phyloP scores from a whole-genome alignment of 2,797 vertebrate species.

The Smutsia gigantea region DNA sequence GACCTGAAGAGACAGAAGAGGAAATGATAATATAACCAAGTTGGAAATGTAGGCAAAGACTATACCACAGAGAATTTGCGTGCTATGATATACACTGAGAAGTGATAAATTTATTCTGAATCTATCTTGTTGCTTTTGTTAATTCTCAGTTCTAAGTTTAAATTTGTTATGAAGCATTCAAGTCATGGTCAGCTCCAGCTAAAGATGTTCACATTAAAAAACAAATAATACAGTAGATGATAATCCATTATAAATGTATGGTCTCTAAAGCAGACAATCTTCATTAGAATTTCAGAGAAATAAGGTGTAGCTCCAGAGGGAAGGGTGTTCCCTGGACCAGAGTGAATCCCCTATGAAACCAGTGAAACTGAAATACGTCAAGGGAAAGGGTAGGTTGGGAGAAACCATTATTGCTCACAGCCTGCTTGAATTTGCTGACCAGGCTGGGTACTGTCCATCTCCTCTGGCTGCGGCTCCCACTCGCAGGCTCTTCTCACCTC shows the following conservation, averaged over 20 bases:
- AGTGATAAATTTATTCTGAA: background rate
- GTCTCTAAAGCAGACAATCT: background rate
- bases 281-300: constrained; percentile 13
- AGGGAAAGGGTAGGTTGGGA: no score
- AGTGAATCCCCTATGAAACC: no score
- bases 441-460: no score
- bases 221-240: background rate
- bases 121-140: background rate
- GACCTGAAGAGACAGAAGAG: background rate
- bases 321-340: no score
- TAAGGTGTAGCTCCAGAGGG: no score
- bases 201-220: background rate
- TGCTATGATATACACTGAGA: background rate
- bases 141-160: background rate
- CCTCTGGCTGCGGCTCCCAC: no score
- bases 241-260: background rate
- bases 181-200: background rate
- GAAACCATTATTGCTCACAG: no score
- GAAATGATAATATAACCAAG: background rate
- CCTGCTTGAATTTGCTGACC: no score
- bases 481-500: no score
- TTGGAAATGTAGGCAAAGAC: background rate
- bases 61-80: background rate
- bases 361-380: no score
- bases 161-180: background rate